Base-by-base conservation (phyloP, 2,888 invertebrate species). In the Lordiphosa andalusiaca region DNA sequence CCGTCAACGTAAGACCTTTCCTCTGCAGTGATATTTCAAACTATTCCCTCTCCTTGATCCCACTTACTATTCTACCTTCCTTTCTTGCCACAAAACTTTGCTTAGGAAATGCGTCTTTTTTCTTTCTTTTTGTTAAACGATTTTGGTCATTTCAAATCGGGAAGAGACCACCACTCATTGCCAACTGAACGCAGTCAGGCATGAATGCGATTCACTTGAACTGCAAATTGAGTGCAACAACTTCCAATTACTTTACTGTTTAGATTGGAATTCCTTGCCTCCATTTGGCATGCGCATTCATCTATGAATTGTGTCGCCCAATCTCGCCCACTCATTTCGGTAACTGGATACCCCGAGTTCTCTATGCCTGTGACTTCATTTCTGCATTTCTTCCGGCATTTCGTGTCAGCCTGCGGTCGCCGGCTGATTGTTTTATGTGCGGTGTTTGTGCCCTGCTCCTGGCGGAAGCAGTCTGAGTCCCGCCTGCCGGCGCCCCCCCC, bases 391-490 rank as follows among this genome's bases (percentile, higher is more conserved):
- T 73, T 75, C 78, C 78, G 61, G 67, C 63, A 55, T 57, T 63
- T 82, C 60, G 74, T 66, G 78, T 74, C 84, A 77, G 73, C 76
- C 73, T 78, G 82, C 68, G 85, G 82, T 84, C 80, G 78, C 71
- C 83, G 69, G 63, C 65, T 85, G 78, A 87, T 87, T 86, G 86
- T 86, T 86, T 86, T 81, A 84, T 86, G 85, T 84, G 73, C 76
- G 84, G 71, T 69, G 65, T 72, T 76, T 62, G 73, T 60, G 60
- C 58, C 30, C 46, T 19, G 55, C 39, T 55, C 6, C 46, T 51
- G 51, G 33, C 60, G 52, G 56, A 50, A 62, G 40, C 47, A 47
- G 47, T 30, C 30, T 23, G 23, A 37, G 25, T 33, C 52, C 25
- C 35, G 19, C 19, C 19, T 19, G 19, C 19, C 19, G 0, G 4